phyloP scores from a whole-genome alignment of 1,140 invertebrate genomes.

The Drosophila albomicans region DNA sequence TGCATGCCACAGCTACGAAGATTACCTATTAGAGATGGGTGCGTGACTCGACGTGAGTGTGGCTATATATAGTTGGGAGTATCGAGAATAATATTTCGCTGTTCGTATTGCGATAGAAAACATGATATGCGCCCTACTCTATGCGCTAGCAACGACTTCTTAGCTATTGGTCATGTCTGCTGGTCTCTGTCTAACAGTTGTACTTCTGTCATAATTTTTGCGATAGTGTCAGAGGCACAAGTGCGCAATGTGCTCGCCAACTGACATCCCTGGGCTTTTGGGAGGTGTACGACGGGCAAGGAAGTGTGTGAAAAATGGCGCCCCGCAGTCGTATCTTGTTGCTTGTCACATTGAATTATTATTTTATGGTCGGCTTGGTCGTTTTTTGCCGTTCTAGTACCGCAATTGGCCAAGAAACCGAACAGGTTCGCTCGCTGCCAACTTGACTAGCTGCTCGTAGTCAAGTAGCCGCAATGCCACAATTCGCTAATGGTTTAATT shows the following conservation, averaged over 20 bases:
- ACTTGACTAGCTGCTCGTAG: background rate
- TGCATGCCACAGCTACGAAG: slow-evolving; percentile 61
- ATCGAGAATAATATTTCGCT: background rate
- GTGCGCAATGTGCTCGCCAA: slow-evolving; percentile 56
- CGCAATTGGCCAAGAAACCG: slow-evolving; percentile 48
- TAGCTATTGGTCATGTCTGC: background rate
- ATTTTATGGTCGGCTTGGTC: slow-evolving; percentile 66
- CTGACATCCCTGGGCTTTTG: slow-evolving; percentile 27
- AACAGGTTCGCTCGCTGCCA: slow-evolving; percentile 61
- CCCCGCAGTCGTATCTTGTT: slow-evolving; percentile 73
- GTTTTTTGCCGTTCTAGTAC: slow-evolving; percentile 42
- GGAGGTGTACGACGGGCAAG: slow-evolving; percentile 4
- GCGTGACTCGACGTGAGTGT: background rate
- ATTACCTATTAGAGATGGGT: slow-evolving; percentile 47
- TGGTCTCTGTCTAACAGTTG: slow-evolving; percentile 49
- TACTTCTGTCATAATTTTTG: slow-evolving; percentile 73
- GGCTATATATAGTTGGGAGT: background rate
- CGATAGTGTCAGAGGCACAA: slow-evolving; percentile 68
- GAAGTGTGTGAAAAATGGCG: slow-evolving; percentile 75
- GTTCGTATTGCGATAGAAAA: background rate
- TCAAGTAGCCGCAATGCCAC: slow-evolving; percentile 36
- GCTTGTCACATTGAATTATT: slow-evolving; percentile 81
- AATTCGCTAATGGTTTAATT: slow-evolving; percentile 60
- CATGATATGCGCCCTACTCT: background rate
- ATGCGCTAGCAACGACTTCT: background rate